Percentiles rank a stretch among this genome's conserved stretches.
These are phyloP conservation scores for Lacerta agilis DNA, from an alignment of 2,797 vertebrate species.

Conservation along the genomic window DNA sequence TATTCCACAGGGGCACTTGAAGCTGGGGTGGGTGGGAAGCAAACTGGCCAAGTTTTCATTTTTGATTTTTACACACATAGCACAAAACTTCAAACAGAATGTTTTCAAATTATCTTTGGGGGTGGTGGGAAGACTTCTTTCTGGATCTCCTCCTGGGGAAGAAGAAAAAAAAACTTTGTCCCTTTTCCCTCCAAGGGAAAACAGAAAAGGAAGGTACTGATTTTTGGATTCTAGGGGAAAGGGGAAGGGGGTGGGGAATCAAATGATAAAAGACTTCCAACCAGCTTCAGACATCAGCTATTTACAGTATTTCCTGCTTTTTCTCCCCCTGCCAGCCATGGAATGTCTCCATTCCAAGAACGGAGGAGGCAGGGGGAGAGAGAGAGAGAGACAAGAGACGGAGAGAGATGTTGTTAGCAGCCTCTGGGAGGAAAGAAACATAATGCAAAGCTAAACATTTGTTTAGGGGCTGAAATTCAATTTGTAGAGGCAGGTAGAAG, in stretches of 20 bases:
- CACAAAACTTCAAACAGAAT: not conserved
- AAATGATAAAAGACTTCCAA: not conserved
- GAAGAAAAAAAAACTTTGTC: not conserved
- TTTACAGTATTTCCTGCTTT: constrained; percentile 21
- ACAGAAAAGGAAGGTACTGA: not conserved
- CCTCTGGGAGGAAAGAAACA: not conserved
- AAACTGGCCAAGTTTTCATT: not conserved
- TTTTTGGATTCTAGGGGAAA: not conserved
- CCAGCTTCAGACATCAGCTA: constrained; percentile 9
- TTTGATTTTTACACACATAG: not conserved
- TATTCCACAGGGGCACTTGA: not conserved
- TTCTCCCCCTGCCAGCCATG: not conserved
- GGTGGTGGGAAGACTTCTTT: too few species aligned
- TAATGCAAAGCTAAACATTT: not conserved
- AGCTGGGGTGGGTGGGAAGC: not conserved
- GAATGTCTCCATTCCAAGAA: not conserved
- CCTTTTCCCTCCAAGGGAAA: not conserved
- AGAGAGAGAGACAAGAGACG: too few species aligned
- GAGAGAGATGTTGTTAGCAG: not conserved
- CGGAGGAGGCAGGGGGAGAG: not conserved
- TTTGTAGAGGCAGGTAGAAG: not conserved
- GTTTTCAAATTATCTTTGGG: accelerated
- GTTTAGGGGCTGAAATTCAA: not conserved
- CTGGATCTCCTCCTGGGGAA: not conserved
- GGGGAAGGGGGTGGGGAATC: not conserved